A percentile compares a stretch with the other conserved stretches of the same genome.
Conservation (phyloP, 2,888 invertebrate species). For the Pegoplata infirma region DNA sequence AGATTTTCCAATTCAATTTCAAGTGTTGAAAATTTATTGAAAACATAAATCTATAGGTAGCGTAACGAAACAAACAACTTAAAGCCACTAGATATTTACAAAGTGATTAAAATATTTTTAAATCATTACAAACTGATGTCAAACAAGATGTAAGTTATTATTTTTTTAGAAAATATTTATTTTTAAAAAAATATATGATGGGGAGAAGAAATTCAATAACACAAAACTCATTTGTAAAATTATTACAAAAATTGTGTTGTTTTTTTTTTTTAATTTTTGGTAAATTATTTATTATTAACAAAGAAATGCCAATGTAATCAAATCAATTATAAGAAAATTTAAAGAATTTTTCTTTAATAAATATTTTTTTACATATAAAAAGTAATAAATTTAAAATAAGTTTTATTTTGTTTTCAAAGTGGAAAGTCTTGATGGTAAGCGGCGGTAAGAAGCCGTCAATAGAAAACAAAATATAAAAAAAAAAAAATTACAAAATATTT, state of each 20-base stretch:
- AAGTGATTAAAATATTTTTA: constrained; percentile 74
- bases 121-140: constrained; percentile 66
- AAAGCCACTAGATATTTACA: constrained; percentile 70
- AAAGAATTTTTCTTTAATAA: constrained; percentile 24
- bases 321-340: constrained; percentile 40
- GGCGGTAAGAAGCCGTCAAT: neutral
- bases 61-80: constrained; percentile 39
- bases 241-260: constrained; percentile 30
- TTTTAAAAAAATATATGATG: neutral
- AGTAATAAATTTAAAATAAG: too few relatives aligned
- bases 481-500: too few relatives aligned
- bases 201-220: constrained; percentile 21
- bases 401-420: too few relatives aligned
- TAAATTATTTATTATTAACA: constrained; percentile 24
- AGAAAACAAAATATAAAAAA: too few relatives aligned
- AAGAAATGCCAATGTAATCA: constrained; percentile 18
- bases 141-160: constrained; percentile 4
- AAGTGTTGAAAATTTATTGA: constrained; percentile 8
- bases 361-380: neutral
- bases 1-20: neutral
- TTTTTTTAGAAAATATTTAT: constrained; percentile 1
- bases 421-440: too few relatives aligned
- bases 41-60: constrained; percentile 72
- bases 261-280: neutral
- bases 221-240: constrained; percentile 28